Percentiles rank a stretch among this genome's conserved stretches.
Conservation (phyloP, 2,888 invertebrate genomes). For the Erebia epiphron region DNA sequence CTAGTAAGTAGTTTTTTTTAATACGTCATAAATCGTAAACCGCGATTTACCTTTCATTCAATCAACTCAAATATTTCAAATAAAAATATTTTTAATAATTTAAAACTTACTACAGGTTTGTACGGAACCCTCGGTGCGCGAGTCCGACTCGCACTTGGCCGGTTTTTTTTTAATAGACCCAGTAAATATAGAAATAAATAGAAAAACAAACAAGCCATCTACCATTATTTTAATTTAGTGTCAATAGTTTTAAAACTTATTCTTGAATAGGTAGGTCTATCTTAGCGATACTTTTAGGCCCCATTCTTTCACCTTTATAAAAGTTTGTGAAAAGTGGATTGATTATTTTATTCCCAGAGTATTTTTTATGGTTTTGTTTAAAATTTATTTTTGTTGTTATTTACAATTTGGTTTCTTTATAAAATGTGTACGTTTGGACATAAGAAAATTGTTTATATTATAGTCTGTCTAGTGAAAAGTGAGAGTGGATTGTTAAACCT, state of each 20-base stretch:
- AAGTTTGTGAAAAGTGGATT: not conserved
- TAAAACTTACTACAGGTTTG: too few relatives aligned
- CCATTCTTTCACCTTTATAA: slow-evolving; percentile 5
- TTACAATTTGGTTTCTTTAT: not conserved
- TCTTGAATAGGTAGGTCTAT: slow-evolving; percentile 1
- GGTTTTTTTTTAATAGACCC: not conserved
- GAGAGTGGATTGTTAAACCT: too few relatives aligned
- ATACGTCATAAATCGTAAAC: too few relatives aligned
- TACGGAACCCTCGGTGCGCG: too few relatives aligned
- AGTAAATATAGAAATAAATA: slow-evolving; percentile 5
- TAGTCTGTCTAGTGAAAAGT: too few relatives aligned
- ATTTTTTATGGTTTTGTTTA: not conserved
- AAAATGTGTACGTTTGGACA: not conserved
- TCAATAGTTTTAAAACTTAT: not conserved
- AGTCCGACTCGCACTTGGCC: too few relatives aligned
- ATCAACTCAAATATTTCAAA: too few relatives aligned
- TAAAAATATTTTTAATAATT: too few relatives aligned
- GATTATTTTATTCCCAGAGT: not conserved
- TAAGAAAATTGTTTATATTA: not conserved
- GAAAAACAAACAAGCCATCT: not conserved
- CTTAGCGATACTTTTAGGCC: not conserved
- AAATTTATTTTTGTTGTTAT: slow-evolving; percentile 1
- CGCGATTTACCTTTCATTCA: too few relatives aligned
- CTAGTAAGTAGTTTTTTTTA: too few relatives aligned
- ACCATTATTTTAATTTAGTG: not conserved